Percentiles rank a stretch among this genome's conserved stretches.
phyloP scores from a whole-genome alignment of 2,113 vertebrate genomes.

The Datnioides undecimradiatus region DNA sequence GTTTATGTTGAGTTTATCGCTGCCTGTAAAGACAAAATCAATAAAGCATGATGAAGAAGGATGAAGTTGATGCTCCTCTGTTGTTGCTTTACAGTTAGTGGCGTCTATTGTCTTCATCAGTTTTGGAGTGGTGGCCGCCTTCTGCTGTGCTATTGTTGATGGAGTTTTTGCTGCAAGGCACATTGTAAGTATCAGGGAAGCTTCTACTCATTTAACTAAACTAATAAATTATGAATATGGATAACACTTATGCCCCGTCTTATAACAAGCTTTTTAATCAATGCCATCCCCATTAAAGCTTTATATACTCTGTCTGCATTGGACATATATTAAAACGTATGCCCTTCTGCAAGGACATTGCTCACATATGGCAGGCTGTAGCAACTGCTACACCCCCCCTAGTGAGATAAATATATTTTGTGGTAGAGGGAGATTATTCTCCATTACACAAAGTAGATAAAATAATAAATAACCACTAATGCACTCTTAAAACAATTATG shows the following conservation, averaged over 20 bases:
- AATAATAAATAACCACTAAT: constrained; percentile 61
- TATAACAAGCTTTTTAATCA: constrained; percentile 30
- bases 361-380: constrained; percentile 1
- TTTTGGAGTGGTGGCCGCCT: constrained; percentile 97
- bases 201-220: constrained; percentile 9
- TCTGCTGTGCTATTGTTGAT: constrained; percentile 98
- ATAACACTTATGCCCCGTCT: not conserved
- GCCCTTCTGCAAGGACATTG: not conserved
- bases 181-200: constrained; percentile 89
- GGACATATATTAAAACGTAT: not conserved
- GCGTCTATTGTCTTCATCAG: constrained; percentile 99
- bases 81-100: constrained; percentile 88
- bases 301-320: constrained; percentile 14
- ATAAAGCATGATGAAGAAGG: not conserved
- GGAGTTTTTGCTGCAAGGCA: constrained; percentile 98
- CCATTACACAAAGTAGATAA: constrained; percentile 35
- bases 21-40: not conserved
- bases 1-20: not conserved
- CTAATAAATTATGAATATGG: constrained; percentile 22
- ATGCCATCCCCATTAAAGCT: constrained; percentile 17
- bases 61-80: constrained; percentile 20
- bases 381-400: constrained; percentile 31
- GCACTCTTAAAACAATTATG: constrained; percentile 59
- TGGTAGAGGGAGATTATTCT: constrained; percentile 18
- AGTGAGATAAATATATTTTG: constrained; percentile 29